These are phyloP conservation scores for Polyploca ridens DNA, from an alignment of 2,888 invertebrate genomes.

Conservation along the genomic window DNA sequence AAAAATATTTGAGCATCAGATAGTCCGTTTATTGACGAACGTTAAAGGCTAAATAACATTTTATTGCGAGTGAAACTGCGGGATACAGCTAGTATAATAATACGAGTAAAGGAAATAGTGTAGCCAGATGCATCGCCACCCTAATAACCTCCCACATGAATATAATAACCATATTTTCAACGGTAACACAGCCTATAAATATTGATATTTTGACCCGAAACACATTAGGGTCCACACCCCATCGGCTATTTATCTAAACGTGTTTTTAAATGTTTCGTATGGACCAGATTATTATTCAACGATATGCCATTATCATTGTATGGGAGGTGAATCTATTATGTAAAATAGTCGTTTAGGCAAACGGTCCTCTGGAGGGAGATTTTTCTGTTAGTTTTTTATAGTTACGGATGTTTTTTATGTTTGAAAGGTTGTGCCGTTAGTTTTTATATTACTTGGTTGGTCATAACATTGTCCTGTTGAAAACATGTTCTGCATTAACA, in stretches of 20 bases:
- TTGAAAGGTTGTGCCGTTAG: neutral
- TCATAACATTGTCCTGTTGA: neutral
- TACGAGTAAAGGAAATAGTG: no score
- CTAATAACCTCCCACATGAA: neutral
- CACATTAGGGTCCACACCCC: neutral
- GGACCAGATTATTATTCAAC: neutral
- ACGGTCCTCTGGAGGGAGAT: neutral
- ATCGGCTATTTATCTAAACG: slow-evolving; percentile 2
- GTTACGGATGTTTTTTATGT: neutral
- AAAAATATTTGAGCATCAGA: no score
- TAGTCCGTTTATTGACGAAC: no score
- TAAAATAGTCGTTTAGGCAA: neutral
- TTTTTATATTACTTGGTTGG: neutral
- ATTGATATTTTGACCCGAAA: slow-evolving; percentile 7
- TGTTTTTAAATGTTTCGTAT: neutral
- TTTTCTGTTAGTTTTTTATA: neutral
- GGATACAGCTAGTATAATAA: no score
- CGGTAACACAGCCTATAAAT: neutral
- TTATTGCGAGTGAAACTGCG: no score
- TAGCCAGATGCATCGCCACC: neutral
- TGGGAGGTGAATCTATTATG: neutral
- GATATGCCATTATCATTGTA: neutral
- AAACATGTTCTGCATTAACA: no score
- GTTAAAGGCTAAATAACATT: no score
- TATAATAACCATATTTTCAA: slow-evolving; percentile 2